Conservation (phyloP, 2,888 invertebrate species). For the Nyleta sp. region DNA sequence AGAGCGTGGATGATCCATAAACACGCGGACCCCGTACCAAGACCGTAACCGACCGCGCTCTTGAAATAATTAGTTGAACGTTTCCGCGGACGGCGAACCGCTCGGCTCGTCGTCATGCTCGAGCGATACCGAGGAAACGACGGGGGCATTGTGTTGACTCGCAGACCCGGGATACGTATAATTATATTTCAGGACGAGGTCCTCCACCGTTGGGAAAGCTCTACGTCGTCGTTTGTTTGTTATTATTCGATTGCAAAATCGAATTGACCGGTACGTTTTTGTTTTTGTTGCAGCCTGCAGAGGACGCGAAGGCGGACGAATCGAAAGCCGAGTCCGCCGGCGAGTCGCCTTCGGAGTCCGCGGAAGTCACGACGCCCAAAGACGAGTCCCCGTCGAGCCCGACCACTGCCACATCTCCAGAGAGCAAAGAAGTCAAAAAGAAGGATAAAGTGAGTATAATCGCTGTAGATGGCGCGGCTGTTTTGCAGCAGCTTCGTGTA, state of each 20-base stretch:
- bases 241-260: too few relatives aligned
- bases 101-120: constrained; percentile 55
- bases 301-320: constrained; percentile 75
- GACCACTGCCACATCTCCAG: constrained; percentile 76
- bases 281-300: constrained; percentile 62
- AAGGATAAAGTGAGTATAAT: constrained; percentile 79
- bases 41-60: constrained; percentile 38
- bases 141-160: constrained; percentile 49
- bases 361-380: constrained; percentile 79
- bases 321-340: constrained; percentile 75
- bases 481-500: too few relatives aligned
- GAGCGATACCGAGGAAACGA: constrained; percentile 58
- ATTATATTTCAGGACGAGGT: too few relatives aligned
- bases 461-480: too few relatives aligned
- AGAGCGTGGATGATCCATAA: constrained; percentile 42
- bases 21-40: constrained; percentile 30
- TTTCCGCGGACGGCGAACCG: constrained; percentile 57
- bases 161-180: constrained; percentile 32
- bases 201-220: too few relatives aligned
- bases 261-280: too few relatives aligned
- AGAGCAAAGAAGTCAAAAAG: constrained; percentile 80
- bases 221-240: too few relatives aligned
- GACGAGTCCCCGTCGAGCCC: constrained; percentile 77
- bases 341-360: constrained; percentile 75
- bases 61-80: constrained; percentile 63